These are phyloP conservation scores for Drosophila limbata DNA, from an alignment of 2,888 invertebrate species.

Conservation along the genomic window DNA sequence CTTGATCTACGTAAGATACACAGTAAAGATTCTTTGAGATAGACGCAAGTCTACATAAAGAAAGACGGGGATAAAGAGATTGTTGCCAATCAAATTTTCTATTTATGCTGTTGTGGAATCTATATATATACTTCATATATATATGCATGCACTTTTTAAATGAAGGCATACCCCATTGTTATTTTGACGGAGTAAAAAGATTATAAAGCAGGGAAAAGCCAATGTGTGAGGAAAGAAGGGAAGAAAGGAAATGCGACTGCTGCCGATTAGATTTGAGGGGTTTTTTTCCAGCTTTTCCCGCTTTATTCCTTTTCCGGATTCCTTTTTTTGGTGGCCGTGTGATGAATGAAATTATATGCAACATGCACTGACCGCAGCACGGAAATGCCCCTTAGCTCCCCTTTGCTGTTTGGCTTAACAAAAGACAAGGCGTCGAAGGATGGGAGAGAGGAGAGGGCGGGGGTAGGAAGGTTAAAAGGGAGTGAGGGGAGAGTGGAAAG, in stretches of 20 bases:
- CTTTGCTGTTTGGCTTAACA: conserved; percentile 5
- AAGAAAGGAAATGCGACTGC: conserved; percentile 29
- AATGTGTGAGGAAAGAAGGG: conserved; percentile 4
- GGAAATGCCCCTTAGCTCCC: not conserved
- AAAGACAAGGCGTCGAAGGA: not conserved
- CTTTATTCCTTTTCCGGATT: conserved; percentile 5
- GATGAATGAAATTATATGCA: conserved; percentile 73
- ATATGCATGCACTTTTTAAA: too few relatives aligned
- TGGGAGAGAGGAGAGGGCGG: not conserved
- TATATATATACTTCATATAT: not conserved
- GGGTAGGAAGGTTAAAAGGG: not conserved
- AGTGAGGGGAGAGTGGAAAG: not conserved
- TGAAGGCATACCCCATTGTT: not conserved
- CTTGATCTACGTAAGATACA: too few relatives aligned
- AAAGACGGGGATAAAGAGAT: not conserved
- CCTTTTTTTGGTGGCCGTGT: conserved; percentile 20
- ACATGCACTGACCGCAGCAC: conserved; percentile 54
- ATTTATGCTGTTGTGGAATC: too few relatives aligned
- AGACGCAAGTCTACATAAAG: too few relatives aligned
- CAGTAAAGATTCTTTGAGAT: too few relatives aligned
- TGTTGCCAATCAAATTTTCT: not conserved
- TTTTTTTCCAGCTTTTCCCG: conserved; percentile 3
- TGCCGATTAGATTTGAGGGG: conserved; percentile 55
- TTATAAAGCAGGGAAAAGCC: not conserved
- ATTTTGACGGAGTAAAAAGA: not conserved